Conservation (phyloP, 2,113 vertebrate genomes). For the Alosa alosa region DNA sequence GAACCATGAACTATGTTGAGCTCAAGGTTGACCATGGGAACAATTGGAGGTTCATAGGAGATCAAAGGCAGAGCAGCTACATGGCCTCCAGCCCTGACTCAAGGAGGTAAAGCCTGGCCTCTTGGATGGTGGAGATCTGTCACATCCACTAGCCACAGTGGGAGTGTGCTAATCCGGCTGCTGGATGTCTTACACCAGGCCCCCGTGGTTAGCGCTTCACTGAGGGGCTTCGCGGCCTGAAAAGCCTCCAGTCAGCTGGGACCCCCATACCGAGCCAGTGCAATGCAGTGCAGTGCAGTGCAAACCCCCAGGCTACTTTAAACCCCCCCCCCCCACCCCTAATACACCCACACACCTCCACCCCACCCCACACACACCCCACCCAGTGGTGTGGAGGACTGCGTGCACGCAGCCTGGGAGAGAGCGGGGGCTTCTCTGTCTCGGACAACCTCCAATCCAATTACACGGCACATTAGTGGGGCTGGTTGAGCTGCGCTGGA, state of each 20-base stretch:
- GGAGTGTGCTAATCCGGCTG: neutral
- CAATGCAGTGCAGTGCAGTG: neutral
- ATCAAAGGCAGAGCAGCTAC: neutral
- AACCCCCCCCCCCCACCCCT: neutral
- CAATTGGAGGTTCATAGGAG: neutral
- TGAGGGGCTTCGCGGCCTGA: conserved; percentile 6
- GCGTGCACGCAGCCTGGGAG: neutral
- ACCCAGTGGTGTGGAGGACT: conserved; percentile 35
- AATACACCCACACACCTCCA: neutral
- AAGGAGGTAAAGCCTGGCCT: neutral
- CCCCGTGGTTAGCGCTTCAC: neutral
- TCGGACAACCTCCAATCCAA: conserved; percentile 52
- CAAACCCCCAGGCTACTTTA: neutral
- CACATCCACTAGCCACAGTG: neutral
- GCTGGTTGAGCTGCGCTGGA: conserved; percentile 46
- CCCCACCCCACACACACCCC: neutral
- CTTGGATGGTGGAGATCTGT: neutral
- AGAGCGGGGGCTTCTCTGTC: conserved; percentile 17
- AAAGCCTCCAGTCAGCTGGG: neutral
- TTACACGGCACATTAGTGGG: conserved; percentile 56
- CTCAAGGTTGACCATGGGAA: neutral
- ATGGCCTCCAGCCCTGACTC: neutral
- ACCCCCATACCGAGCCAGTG: neutral
- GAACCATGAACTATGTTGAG: too few relatives aligned
- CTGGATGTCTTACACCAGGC: conserved; percentile 12